Evolutionary conservation across 2,888 invertebrate species (phyloP), one percentile per base, ranked within the genome.

Genomic region (Ophion slaviceki): DNA sequence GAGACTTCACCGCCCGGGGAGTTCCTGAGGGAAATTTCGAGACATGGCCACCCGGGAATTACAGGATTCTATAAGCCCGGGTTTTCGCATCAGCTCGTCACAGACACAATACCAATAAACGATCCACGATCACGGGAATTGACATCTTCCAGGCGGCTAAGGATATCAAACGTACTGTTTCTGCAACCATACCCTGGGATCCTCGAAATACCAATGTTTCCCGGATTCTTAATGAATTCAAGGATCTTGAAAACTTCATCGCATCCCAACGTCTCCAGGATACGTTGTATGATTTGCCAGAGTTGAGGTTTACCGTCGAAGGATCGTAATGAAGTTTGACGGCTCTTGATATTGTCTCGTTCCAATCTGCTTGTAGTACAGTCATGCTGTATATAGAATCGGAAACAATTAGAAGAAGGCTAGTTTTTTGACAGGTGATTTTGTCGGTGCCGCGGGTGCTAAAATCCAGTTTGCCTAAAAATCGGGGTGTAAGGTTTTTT

Each of bases 11-110:
- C 86, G 68, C 70, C 86, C 14, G 45, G 72, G 72, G 77, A 89
- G 78, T 89, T 88, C 85, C 86, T 87, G 80, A 75, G 81, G 68
- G 87, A 85, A 82, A 80, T 82, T 77, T 68, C 59, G 78, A 64
- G 59, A 64, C 59, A 36, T 24, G 68, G 61, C 28, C 78, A 47
- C 11, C 14, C 62, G 80, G 57, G 70, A 71, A 70, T 66, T 47
- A 11, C 14, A 7, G 24, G 11, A 78, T 78, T 80, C 62, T 53
- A 86, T 68, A 47, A 64, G 70, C 17, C 64, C 70, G 24, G n/a
- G 20, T 67, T 14, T 53, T 64, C 24, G 14, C 45, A 68, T 80
- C 62, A 64, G 24, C 59, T n/a, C 17, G 8, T 28, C 59, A 53
- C 17, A 62, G 64, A 59, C 62, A 11, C 24, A 74, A 70, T n/a